These are phyloP conservation scores for Florisuga fusca DNA, from an alignment of 2,797 vertebrate genomes.

Conservation along the genomic window DNA sequence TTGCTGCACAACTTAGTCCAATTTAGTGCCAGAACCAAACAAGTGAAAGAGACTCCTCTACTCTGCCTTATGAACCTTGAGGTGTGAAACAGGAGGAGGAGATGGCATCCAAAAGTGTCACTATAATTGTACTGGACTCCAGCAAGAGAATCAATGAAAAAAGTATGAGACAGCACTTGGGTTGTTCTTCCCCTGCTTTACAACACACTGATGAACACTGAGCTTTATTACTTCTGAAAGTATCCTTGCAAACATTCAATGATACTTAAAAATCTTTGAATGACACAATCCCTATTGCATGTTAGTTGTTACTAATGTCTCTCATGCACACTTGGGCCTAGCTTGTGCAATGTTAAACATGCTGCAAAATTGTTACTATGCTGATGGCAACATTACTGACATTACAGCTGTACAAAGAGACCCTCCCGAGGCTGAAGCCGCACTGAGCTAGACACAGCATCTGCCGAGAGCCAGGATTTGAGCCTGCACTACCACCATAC, in stretches of 20 bases:
- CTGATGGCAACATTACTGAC: background rate
- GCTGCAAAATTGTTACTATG: background rate
- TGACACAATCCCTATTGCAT: background rate
- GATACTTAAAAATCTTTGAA: background rate
- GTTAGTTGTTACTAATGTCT: background rate
- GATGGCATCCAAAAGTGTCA: background rate
- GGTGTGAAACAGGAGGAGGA: background rate
- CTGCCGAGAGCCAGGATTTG: background rate
- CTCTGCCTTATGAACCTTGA: fast-evolving
- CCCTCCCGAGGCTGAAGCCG: background rate
- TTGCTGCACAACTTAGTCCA: background rate
- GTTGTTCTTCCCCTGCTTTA: background rate
- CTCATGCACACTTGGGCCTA: background rate
- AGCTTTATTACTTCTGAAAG: conserved; percentile 39
- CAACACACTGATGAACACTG: background rate
- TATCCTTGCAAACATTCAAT: background rate
- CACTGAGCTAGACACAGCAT: background rate
- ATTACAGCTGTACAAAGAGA: background rate
- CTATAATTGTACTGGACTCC: background rate
- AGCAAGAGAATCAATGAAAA: background rate
- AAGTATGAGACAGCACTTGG: background rate
- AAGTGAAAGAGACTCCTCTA: background rate
- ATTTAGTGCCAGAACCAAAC: background rate
- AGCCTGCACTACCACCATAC: background rate
- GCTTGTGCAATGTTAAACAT: background rate